phyloP scores from a whole-genome alignment of 2,888 invertebrate species.

The Terebella lapidaria region DNA sequence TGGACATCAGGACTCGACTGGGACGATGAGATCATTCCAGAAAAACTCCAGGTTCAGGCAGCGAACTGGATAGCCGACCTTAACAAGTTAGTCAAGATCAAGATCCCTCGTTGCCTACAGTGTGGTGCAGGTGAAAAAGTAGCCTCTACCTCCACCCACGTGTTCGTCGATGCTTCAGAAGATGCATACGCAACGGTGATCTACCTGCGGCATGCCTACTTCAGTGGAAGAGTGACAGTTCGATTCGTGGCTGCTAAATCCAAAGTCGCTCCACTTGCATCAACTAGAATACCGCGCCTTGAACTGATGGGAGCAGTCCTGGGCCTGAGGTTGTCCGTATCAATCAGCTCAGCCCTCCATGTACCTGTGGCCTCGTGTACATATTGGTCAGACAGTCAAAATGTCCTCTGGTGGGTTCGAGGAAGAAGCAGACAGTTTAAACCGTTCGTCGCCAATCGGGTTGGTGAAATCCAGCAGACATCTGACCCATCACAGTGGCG shows the following conservation, averaged over 20 bases:
- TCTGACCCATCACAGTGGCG: conserved; percentile 6
- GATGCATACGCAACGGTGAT: not conserved
- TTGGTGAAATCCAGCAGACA: conserved; percentile 21
- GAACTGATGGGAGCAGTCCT: conserved; percentile 4
- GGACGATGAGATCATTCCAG: conserved; percentile 30
- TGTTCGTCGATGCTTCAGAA: conserved; percentile 4
- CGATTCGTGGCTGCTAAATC: not conserved
- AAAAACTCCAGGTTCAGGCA: conserved; percentile 1
- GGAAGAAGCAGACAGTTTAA: conserved; percentile 16
- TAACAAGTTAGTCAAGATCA: conserved; percentile 6
- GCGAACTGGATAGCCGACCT: conserved; percentile 22
- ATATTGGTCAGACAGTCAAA: conserved; percentile 2
- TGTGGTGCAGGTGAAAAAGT: not conserved
- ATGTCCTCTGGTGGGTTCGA: conserved; percentile 21
- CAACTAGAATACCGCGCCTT: conserved; percentile 4
- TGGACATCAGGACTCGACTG: conserved; percentile 31
- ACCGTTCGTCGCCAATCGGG: conserved; percentile 24
- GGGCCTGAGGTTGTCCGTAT: not conserved
- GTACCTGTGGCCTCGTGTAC: conserved; percentile 2
- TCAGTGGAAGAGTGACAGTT: not conserved
- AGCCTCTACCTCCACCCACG: not conserved
- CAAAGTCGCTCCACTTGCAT: not conserved
- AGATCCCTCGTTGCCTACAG: conserved; percentile 20
- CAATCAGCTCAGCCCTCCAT: not conserved
- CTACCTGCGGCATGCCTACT: not conserved